Conservation (phyloP, 2,888 invertebrate species). For the Andrena hattorfiana region DNA sequence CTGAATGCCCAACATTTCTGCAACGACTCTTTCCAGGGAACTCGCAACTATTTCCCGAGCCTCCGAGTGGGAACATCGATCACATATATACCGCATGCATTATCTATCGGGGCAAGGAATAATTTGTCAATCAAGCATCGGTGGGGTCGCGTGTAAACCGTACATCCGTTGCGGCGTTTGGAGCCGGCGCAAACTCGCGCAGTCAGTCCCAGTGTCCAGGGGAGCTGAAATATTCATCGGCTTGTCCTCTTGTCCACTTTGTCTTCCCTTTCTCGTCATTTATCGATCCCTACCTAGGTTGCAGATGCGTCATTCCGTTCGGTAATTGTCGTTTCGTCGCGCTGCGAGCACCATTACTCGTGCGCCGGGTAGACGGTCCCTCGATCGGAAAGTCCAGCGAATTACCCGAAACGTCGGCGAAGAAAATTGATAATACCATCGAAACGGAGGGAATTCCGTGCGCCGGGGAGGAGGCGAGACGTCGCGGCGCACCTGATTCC, state of each 20-base stretch:
- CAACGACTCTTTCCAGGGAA: not conserved
- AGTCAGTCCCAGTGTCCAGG: slow-evolving; percentile 10
- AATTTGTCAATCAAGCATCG: slow-evolving; percentile 47
- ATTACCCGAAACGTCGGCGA: not conserved
- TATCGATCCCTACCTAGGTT: slow-evolving; percentile 55
- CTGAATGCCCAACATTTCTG: too few relatives aligned
- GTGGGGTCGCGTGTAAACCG: not conserved
- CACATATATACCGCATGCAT: not conserved
- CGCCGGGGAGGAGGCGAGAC: not conserved
- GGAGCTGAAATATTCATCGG: slow-evolving; percentile 66
- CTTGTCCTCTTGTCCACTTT: slow-evolving; percentile 60
- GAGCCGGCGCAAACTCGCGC: slow-evolving; percentile 49
- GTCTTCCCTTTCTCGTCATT: slow-evolving; percentile 57
- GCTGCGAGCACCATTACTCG: not conserved
- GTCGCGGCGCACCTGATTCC: not conserved
- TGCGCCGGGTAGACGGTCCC: not conserved
- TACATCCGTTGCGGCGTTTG: not conserved
- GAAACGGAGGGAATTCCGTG: not conserved
- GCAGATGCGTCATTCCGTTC: slow-evolving; percentile 34
- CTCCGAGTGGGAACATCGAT: not conserved
- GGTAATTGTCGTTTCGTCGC: not conserved
- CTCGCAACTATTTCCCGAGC: not conserved
- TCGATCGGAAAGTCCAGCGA: not conserved
- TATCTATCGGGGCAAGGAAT: slow-evolving; percentile 4
- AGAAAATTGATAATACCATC: slow-evolving; percentile 4